Base-by-base conservation (phyloP, 2,797 vertebrate genomes). In the Sebastes itinus region DNA sequence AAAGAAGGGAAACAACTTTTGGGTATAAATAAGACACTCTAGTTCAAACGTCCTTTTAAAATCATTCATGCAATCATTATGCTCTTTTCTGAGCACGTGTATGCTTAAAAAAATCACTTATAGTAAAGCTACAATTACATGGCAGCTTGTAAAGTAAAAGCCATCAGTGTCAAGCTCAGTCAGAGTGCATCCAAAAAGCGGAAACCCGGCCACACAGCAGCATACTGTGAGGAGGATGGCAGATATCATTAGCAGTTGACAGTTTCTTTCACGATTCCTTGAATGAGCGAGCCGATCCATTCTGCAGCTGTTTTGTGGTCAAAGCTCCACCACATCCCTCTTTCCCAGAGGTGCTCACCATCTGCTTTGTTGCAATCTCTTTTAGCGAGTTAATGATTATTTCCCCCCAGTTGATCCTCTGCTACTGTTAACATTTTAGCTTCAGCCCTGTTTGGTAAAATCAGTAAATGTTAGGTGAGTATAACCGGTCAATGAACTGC, bases 311-410 rank as follows among this genome's bases (percentile, higher is more conserved):
- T 75, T 84, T 77, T 75, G 64, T 82, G 90, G 83, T 85, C 81
- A 69, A 65, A 78, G 68, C 81, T 85, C 49, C 82, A 27, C 28
- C 64, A 14, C 75, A 38, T 78, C 58, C 23, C 46, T 25, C 25
- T 20, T 46, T 85, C 84, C 87, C 81, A 71, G 66, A 87, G 86
- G 89, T 87, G 78, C 58, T 80, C 81, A 52, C 88, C 91, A 92
- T 93, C 90, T 93, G 92, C 89, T 92, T 89, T 78, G 78, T 83
- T 84, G 82, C 66, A 84, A 60, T 77, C 72, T 83, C 69, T 83
- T 85, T 90, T 66, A 86, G 75, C 5, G 30, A 64, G 72, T 79
- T 87, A 89, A 91, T 85, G 76, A 70, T 92, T 87, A 89, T 91
- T 77, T 76, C 49, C 78, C 88, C 75, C 82, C 35, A 52, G 85